Evolutionary conservation across 2,113 vertebrate genomes (phyloP), one percentile per base, ranked within the genome.

Genomic region (Pipa parva): DNA sequence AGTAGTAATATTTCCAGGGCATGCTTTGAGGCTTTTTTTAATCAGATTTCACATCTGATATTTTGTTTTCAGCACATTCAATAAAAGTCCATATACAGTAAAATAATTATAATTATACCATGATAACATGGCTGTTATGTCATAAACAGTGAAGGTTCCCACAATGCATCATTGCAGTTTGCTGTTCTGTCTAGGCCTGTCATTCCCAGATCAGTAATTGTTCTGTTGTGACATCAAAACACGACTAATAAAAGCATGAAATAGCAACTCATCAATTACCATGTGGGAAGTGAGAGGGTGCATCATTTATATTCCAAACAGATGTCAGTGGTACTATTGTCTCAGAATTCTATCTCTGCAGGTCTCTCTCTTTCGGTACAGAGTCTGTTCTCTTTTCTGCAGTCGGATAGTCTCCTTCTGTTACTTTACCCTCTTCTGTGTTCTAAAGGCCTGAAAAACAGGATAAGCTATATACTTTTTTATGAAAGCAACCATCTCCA

Each of bases 171-270:
- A 29, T 25, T 27, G 24, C 50, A 24, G 12, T 45, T 26, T 63
- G 22, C 61, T 37, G 61, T 22, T 39, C 31, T 11, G 8, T 63
- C n/a, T 28, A 20, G 6, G 24, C 27, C 39, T 65, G 52, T 65
- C 52, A 63, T 21, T 46, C 27, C 25, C 25, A 9, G 11, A 48
- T 27, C 29, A n/a, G 36, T 46, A 65, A 65, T 27, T 56, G 52
- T 65, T 65, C 63, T 46, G 18, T 48, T 65, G 63, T 65, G 63
- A 65, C 63, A 65, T 56, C 51, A 65, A 65, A 65, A 65, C 52
- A 57, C 63, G 51, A 57, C 26, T 65, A 65, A 57, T 65, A 65
- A 57, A 65, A 65, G 52, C 54, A 33, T 39, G 3, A 26, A 24
- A 45, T 56, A 57, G 63, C 37, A 54, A 56, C 25, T 65, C 63